Evolutionary conservation across 2,797 vertebrate genomes (phyloP), one percentile per base, ranked within the genome.

Genomic region (Podarcis lilfordi): DNA sequence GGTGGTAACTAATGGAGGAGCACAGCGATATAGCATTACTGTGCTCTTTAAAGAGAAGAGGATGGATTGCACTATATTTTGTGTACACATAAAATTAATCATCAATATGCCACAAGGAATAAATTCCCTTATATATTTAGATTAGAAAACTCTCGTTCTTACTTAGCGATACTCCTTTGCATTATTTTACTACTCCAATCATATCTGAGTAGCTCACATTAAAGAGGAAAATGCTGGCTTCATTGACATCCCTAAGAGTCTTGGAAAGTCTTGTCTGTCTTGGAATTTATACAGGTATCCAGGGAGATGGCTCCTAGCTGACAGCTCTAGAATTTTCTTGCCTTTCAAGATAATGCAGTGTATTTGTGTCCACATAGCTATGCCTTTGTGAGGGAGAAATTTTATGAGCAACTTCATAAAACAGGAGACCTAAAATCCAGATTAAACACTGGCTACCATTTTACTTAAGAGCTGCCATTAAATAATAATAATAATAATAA

Each of bases 1-100:
- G 86, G 83, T 89, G 86, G 82, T 91, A 91, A 92, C 45, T 95
- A 91, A 95, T 93, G 90, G 91, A 89, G 79, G 75, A 91, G 86
- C 72, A 55, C 13, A 91, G 88, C 72, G 72, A 64, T 50, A 66
- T 88, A 90, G 82, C 90, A 92, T 90, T 84, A 40, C 85, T 85
- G 32, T 82, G 74, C 66, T 79, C 85, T 89, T 91, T 3, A 59
- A 87, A 88, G 87, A 83, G 69, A 86, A 88, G 94, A 85, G 89
- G 93, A 27, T 86, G 91, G 92, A 92, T 91, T 32, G 82, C 77
- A 23, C 86, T 89, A 37, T 82, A 80, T 77, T 89, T 76, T 19
- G 2, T 35, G 75, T 83, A 91, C 78, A 88, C 88, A 89, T 87
- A 86, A 83, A 89, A 93, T 92, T 83, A 93, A 93, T 91, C 89